A percentile compares a stretch with the other conserved stretches of the same genome.
Conservation (phyloP, 2,888 invertebrate genomes). For the Hoplodrina blanda region DNA sequence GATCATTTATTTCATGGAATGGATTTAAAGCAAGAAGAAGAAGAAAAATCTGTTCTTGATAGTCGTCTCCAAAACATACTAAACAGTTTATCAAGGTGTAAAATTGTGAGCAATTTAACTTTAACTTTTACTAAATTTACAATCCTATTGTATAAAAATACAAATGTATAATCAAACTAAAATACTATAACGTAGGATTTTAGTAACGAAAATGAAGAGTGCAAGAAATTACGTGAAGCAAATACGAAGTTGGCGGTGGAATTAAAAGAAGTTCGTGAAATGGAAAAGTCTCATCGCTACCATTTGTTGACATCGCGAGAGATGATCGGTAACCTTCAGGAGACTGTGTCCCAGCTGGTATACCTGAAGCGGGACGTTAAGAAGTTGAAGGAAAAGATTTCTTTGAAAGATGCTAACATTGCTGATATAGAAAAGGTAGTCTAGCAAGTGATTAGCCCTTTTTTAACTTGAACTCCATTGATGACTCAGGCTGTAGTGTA, state of each 20-base stretch:
- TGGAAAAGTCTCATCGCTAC: conserved; percentile 85
- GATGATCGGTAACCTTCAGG: conserved; percentile 86
- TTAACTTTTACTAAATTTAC: background rate
- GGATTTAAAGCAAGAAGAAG: conserved; percentile 67
- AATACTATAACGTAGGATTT: conserved; percentile 71
- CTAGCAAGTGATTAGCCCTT: no score
- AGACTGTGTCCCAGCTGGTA: conserved; percentile 85
- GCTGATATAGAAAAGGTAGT: conserved; percentile 76
- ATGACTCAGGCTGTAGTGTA: no score
- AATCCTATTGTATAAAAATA: background rate
- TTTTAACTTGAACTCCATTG: no score
- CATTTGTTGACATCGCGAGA: conserved; percentile 84
- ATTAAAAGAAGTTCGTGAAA: conserved; percentile 80
- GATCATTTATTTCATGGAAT: conserved; percentile 28
- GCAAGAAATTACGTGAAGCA: conserved; percentile 76
- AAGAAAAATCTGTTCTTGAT: conserved; percentile 60
- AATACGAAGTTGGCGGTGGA: conserved; percentile 81
- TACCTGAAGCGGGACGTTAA: conserved; percentile 84
- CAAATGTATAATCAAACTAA: background rate
- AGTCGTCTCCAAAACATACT: conserved; percentile 78
- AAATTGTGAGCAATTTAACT: conserved; percentile 75
- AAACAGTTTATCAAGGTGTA: conserved; percentile 78
- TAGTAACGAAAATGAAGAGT: conserved; percentile 79
- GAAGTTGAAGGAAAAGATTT: conserved; percentile 80
- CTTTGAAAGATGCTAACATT: conserved; percentile 74